These are phyloP conservation scores for Philereme transversata DNA, from an alignment of 2,888 invertebrate genomes.

Conservation along the genomic window DNA sequence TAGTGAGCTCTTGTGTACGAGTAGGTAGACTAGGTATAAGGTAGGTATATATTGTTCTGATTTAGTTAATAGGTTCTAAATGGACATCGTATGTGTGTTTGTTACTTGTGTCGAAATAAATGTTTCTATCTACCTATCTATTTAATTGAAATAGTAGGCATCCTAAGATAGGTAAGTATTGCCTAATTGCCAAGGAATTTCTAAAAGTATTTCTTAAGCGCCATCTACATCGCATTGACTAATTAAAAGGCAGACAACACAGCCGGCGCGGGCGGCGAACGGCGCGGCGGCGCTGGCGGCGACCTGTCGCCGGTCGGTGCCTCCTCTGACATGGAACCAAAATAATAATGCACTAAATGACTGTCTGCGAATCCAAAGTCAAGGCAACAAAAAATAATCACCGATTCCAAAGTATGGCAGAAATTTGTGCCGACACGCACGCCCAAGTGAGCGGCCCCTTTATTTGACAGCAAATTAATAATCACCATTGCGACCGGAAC, in stretches of 20 bases:
- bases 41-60: no score
- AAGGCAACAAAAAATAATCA: conserved; percentile 79
- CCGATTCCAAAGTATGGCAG: conserved; percentile 82
- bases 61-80: no score
- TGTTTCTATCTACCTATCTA: no score
- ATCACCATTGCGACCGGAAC: conserved; percentile 69
- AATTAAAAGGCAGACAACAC: conserved; percentile 59
- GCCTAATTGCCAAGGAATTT: conserved; percentile 3
- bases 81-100: no score
- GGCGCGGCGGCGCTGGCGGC: conserved; percentile 15
- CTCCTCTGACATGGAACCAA: conserved; percentile 57
- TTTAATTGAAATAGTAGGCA: no score
- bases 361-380: conserved; percentile 78
- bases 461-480: conserved; percentile 85
- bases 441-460: conserved; percentile 83
- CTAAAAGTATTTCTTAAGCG: conserved; percentile 43
- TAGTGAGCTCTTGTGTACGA: no score
- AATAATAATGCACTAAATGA: conserved; percentile 71
- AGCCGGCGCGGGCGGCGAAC: conserved; percentile 25
- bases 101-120: no score
- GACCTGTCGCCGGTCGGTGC: conserved; percentile 44
- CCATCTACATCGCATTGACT: conserved; percentile 50
- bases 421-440: conserved; percentile 83
- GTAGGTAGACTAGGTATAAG: no score
- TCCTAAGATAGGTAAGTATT: no score